phyloP scores from a whole-genome alignment of 2,888 invertebrate genomes.

The Lasioglossum zephyrum region DNA sequence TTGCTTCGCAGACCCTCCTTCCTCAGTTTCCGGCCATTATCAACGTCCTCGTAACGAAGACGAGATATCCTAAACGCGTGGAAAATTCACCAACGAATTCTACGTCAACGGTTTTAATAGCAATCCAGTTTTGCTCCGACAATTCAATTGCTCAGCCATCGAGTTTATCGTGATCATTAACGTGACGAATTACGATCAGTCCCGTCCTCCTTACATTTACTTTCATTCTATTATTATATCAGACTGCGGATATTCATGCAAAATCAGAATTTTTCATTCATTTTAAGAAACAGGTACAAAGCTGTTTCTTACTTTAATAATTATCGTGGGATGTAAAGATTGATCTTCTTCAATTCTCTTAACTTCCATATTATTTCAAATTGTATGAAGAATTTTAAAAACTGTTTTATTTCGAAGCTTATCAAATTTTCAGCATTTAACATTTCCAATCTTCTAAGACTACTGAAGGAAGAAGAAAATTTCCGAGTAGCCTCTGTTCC shows the following conservation, averaged over 20 bases:
- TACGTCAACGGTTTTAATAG: conserved; percentile 22
- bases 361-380: no score
- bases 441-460: no score
- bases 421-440: no score
- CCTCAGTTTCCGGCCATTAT: conserved; percentile 58
- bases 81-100: conserved; percentile 43
- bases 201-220: not conserved
- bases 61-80: conserved; percentile 45
- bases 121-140: conserved; percentile 22
- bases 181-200: not conserved
- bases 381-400: no score
- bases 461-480: no score
- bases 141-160: conserved; percentile 3
- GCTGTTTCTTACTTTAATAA: not conserved
- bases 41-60: conserved; percentile 55
- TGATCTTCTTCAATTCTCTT: no score
- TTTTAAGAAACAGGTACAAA: not conserved
- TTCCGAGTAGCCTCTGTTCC: no score
- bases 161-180: conserved; percentile 21
- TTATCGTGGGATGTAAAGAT: no score
- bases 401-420: no score
- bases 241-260: not conserved
- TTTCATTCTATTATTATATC: not conserved
- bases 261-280: not conserved
- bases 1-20: conserved; percentile 21